These are phyloP conservation scores for Phrynocephalus vlangalii DNA, from an alignment of 2,797 vertebrate species.

Conservation along the genomic window DNA sequence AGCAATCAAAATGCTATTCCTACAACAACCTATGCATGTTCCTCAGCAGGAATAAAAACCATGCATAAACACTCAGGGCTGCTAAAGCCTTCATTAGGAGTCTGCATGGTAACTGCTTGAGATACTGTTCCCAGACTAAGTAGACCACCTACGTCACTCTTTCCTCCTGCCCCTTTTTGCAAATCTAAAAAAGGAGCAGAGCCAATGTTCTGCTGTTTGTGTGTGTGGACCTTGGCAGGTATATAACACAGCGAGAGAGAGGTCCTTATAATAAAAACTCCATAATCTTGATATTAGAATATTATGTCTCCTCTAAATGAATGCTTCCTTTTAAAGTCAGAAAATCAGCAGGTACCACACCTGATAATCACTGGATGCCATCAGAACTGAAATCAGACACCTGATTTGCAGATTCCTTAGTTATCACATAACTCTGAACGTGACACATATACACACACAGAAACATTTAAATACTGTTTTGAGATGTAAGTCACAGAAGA, in stretches of 20 bases:
- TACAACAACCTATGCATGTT: constrained; percentile 7
- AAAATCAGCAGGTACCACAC: not conserved
- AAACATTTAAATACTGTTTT: not conserved
- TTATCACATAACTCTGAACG: not conserved
- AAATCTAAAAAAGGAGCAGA: not conserved
- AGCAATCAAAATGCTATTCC: constrained; percentile 22
- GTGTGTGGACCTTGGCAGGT: too few species aligned
- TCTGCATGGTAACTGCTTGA: not conserved
- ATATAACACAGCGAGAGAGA: too few species aligned
- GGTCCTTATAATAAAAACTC: not conserved
- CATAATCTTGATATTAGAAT: not conserved
- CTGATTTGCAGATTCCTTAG: not conserved
- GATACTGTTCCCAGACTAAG: not conserved
- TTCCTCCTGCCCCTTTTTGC: not conserved
- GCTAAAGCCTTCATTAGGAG: not conserved
- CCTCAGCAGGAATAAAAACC: constrained; percentile 1
- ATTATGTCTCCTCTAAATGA: not conserved
- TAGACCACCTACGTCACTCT: not conserved
- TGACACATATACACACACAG: not conserved
- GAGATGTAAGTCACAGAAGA: too few species aligned
- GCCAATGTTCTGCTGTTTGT: not conserved
- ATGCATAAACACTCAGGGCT: not conserved
- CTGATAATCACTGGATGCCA: not conserved
- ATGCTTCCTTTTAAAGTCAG: not conserved
- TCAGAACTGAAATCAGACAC: not conserved